These are phyloP conservation scores for Aphodius granarius DNA, from an alignment of 2,888 invertebrate species.

Conservation along the genomic window DNA sequence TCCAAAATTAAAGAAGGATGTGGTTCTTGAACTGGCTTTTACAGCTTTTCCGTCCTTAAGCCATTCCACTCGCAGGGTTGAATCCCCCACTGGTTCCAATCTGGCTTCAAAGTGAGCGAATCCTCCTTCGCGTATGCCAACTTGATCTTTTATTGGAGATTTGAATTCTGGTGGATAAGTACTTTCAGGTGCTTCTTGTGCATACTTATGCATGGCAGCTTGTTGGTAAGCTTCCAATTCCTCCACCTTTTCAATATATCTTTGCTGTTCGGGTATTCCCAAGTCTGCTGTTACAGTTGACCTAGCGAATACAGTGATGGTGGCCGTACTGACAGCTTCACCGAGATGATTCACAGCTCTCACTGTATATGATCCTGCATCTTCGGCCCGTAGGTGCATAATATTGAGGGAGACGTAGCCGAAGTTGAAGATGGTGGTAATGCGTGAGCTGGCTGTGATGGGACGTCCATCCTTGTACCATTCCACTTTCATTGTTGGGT, in stretches of 20 bases:
- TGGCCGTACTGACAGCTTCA: conserved; percentile 84
- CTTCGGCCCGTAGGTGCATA: conserved; percentile 97
- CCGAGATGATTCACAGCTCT: conserved; percentile 89
- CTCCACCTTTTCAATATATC: conserved; percentile 90
- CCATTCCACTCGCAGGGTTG: conserved; percentile 90
- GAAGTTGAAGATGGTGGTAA: conserved; percentile 97
- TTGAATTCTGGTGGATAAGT: conserved; percentile 83
- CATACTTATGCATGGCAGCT: conserved; percentile 77
- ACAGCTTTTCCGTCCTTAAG: conserved; percentile 87
- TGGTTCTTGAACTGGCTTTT: conserved; percentile 91
- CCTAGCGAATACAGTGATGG: conserved; percentile 73
- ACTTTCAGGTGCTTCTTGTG: conserved; percentile 79
- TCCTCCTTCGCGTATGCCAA: conserved; percentile 86
- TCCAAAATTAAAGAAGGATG: conserved; percentile 92
- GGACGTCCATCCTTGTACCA: conserved; percentile 95
- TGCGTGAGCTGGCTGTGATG: conserved; percentile 95
- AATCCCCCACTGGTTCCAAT: conserved; percentile 90
- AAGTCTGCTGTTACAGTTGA: conserved; percentile 85
- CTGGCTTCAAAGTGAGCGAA: conserved; percentile 96
- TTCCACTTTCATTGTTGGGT: conserved; percentile 91
- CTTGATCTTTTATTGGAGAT: conserved; percentile 85
- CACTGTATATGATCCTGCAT: conserved; percentile 93
- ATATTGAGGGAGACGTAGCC: conserved; percentile 98
- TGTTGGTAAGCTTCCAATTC: conserved; percentile 87
- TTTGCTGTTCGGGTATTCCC: conserved; percentile 80